Base-by-base conservation (phyloP, 2,888 invertebrate genomes). In the Aphrophora alni region DNA sequence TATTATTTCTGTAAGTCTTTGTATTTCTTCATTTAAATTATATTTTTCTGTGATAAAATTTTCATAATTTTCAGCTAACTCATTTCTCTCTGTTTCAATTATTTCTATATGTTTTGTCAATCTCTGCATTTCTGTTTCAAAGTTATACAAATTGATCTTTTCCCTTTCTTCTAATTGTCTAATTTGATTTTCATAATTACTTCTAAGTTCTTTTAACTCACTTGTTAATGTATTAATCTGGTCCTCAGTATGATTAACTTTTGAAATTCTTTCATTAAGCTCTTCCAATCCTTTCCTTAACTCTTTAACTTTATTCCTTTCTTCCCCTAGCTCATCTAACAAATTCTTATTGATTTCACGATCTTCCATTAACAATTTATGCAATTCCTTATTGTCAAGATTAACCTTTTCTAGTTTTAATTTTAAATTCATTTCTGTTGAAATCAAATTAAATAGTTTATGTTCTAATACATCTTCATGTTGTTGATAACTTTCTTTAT, bases 391-490 rank as follows among this genome's bases (percentile, higher is more conserved):
- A 69, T 81, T 81, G 33, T 81, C 81, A 28, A 69, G 44, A 59
- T 68, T 70, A 25, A 75, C 70, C 33, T 75, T 71, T 27, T 74
- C 70, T 14, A 81, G 26, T 25, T 38, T 75, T 33, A 17, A 70
- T 33, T 75, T 75, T 82, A 90, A 89, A 0, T 88, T 84, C 91
- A 91, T 83, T 92, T 89, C 81, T 94, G 88, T 84, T 92, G 92
- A 76, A 95, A 89, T 21, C 59, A 78, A 72, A 33, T 71, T 38
- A 28, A 59, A n/a, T 25, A 81, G 59, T 78, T 93, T 91, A 84
- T 91, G 89, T 3, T 92, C 90, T 77, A 94, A 87, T 83, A 92
- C 90, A 85, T 93, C 92, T 87, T 93, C 93, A 82, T 92, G 90
- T 84, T 90, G 89, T 21, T 90, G 89, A 84, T 92, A 92, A 85